These are phyloP conservation scores for Sinonovacula constricta DNA, from an alignment of 1,140 invertebrate genomes.

Conservation along the genomic window DNA sequence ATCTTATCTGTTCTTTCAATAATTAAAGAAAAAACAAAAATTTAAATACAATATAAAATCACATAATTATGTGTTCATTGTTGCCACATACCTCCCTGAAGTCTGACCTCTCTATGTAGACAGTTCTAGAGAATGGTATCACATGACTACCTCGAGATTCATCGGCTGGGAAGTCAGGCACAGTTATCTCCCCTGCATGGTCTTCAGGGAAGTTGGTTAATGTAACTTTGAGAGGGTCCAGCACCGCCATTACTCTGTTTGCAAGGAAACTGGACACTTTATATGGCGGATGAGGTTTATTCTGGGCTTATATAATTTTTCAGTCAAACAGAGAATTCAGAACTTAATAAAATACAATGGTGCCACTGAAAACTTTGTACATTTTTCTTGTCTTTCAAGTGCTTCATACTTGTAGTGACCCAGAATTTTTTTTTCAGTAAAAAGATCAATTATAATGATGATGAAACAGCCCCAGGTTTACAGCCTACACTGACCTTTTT, in stretches of 20 bases:
- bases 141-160: slow-evolving; percentile 86
- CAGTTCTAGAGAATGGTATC: slow-evolving; percentile 85
- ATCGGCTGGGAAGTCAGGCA: slow-evolving; percentile 95
- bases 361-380: too few species aligned
- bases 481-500: slow-evolving; percentile 81
- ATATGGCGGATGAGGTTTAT: too few species aligned
- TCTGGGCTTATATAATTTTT: too few species aligned
- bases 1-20: not conserved
- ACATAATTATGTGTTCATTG: too few species aligned
- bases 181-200: slow-evolving; percentile 80
- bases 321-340: too few species aligned
- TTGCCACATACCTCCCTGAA: slow-evolving; percentile 90
- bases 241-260: slow-evolving; percentile 92
- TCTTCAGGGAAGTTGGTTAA: slow-evolving; percentile 88
- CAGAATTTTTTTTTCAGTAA: too few species aligned
- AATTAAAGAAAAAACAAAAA: not conserved
- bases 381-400: too few species aligned
- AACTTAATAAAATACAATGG: too few species aligned
- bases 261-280: too few species aligned
- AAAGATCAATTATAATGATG: too few species aligned
- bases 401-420: too few species aligned
- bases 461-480: too few species aligned
- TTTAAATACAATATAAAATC: not conserved
- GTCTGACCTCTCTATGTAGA: slow-evolving; percentile 94
- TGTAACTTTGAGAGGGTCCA: slow-evolving; percentile 94